These are phyloP conservation scores for Drosophila mimetica DNA, from an alignment of 2,888 invertebrate genomes.

Conservation along the genomic window DNA sequence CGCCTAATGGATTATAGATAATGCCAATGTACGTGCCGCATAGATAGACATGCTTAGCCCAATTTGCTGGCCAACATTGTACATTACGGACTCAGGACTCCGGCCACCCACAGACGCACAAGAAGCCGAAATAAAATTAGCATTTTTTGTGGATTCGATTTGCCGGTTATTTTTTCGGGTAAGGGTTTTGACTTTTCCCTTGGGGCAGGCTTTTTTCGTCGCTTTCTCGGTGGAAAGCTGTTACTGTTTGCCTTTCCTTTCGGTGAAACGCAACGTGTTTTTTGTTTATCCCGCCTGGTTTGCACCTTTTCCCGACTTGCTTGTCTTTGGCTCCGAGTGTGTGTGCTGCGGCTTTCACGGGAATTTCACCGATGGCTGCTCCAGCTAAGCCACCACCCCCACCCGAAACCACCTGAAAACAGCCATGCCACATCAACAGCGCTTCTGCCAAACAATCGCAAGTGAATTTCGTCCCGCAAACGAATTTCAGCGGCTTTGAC, in stretches of 20 bases:
- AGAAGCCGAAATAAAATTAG: slow-evolving; percentile 35
- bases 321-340: slow-evolving; percentile 15
- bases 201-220: slow-evolving; percentile 12
- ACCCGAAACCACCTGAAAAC: slow-evolving; percentile 2
- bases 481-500: slow-evolving; percentile 49
- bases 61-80: slow-evolving; percentile 41
- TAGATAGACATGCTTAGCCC: slow-evolving; percentile 46
- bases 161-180: slow-evolving; percentile 19
- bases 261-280: slow-evolving; percentile 48
- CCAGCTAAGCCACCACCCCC: slow-evolving; percentile 20
- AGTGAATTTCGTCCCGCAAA: slow-evolving; percentile 41
- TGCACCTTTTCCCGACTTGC: slow-evolving; percentile 59
- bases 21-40: slow-evolving; percentile 40
- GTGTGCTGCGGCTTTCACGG: slow-evolving; percentile 59
- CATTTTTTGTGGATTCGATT: slow-evolving; percentile 45
- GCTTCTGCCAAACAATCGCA: slow-evolving; percentile 40
- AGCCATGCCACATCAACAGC: slow-evolving; percentile 11
- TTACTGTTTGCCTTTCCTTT: slow-evolving; percentile 24
- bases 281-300: slow-evolving; percentile 70
- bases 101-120: slow-evolving; percentile 7
- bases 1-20: slow-evolving; percentile 51
- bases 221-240: slow-evolving; percentile 10
- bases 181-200: slow-evolving; percentile 16
- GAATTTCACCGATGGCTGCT: slow-evolving; percentile 53
- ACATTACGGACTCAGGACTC: slow-evolving; percentile 4